Evolutionary conservation across 2,888 invertebrate species (phyloP), one percentile per base, ranked within the genome.

Genomic region (Hipparchia semele): DNA sequence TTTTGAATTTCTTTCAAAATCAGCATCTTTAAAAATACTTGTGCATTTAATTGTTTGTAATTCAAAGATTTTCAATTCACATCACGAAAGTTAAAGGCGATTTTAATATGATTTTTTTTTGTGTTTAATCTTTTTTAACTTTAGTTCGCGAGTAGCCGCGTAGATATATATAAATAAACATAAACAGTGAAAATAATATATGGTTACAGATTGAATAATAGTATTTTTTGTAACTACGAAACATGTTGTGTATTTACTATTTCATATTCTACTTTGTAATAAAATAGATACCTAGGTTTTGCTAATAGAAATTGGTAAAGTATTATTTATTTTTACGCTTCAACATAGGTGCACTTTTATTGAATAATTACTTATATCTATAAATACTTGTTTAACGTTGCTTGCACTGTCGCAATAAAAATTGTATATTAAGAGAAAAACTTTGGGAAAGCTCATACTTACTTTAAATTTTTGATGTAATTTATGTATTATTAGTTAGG

Each of bases 241-340:
- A 23, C 46, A 45, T 46, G n/a, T 51, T 68, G 59, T 59, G 13
- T 68, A 33, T 68, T 51, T 65, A 68, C 12, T 46, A 23, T 56
- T 58, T 58, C 46, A 68, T 59, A 68, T 49, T 12, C 33, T 59
- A 59, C 10, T 33, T 13, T 39, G 54, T 45, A n/a, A 39, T 49
- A 51, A 59, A 68, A 59, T 13, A 68, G 13, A 56, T 64, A 5
- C 39, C 39, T 39, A 51, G 23, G 51, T 53, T 65, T 68, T 49
- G 56, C 56, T 56, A 4, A 68, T 59, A 49, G 68, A 59, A 10
- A 58, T 68, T 23, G 49, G 23, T 68, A 60, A 59, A 33, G 59
- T 68, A 60, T 68, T 59, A 68, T 68, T 68, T 68, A 68, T 59
- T 67, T 39, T 45, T 67, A 67, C 58, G 49, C 59, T 68, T 68